A percentile compares a stretch with the other conserved stretches of the same genome.
Evolutionary conservation across 2,797 vertebrate species (phyloP).

Genomic region (Acridotheres tristis): DNA sequence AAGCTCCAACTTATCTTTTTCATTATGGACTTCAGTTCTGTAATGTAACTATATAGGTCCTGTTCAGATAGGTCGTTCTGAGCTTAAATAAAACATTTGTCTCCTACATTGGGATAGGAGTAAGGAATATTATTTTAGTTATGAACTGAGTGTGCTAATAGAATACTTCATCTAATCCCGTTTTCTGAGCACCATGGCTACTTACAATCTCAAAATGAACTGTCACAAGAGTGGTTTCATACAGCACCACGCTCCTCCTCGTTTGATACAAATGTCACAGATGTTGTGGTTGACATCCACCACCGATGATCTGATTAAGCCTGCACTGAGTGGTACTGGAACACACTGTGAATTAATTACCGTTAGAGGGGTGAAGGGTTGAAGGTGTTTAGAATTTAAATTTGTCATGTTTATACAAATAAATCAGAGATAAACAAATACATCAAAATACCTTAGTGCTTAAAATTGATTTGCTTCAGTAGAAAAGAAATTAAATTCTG

Average conservation of each 20-base stretch:
- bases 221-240: neutral
- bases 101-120: neutral
- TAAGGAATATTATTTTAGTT: constrained; percentile 14
- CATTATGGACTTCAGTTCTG: neutral
- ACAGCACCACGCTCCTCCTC: neutral
- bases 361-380: neutral
- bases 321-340: neutral
- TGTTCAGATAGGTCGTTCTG: neutral
- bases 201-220: neutral
- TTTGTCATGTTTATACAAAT: neutral
- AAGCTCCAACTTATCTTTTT: neutral
- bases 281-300: neutral
- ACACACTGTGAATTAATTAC: constrained; percentile 14
- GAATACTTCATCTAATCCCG: constrained; percentile 19
- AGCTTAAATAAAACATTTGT: neutral
- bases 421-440: neutral
- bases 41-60: neutral
- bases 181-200: neutral
- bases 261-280: neutral
- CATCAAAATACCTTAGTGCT: neutral
- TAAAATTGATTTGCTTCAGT: neutral
- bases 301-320: neutral
- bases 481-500: neutral
- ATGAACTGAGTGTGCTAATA: neutral
- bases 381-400: neutral